Conservation (phyloP, 2,113 vertebrate genomes). For the Proterorhinus semilunaris region DNA sequence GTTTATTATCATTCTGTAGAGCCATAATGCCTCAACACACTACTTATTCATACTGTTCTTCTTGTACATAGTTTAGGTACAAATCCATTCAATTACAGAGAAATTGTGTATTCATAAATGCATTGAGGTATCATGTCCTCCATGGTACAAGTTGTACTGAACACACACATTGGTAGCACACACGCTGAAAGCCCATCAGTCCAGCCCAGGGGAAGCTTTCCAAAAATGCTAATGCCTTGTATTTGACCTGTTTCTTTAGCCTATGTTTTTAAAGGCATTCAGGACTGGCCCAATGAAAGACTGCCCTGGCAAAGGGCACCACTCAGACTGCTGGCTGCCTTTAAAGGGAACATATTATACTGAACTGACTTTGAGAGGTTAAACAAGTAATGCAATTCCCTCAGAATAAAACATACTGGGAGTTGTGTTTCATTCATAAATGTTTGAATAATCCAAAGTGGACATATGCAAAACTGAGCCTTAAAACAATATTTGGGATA, state of each 20-base stretch:
- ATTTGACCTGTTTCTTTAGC: constrained; percentile 39
- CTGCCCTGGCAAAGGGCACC: constrained; percentile 32
- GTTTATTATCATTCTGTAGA: no score
- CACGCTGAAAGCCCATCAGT: constrained; percentile 35
- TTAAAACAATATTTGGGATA: no score
- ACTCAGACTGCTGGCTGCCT: constrained; percentile 15
- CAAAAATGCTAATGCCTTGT: constrained; percentile 53
- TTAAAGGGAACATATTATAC: background rate
- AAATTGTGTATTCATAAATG: constrained; percentile 10
- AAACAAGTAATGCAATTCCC: no score
- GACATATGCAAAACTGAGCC: no score
- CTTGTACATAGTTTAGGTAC: no score
- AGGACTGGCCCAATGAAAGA: constrained; percentile 24
- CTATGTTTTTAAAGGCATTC: constrained; percentile 30
- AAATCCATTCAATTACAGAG: no score
- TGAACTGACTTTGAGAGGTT: no score
- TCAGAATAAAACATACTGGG: no score
- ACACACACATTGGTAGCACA: constrained; percentile 24
- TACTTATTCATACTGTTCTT: no score
- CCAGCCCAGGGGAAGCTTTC: constrained; percentile 29
- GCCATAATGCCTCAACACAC: no score
- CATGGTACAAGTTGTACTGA: constrained; percentile 43
- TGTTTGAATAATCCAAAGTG: no score
- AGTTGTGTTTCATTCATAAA: no score
- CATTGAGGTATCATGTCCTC: constrained; percentile 22